Evolutionary conservation across 1,140 invertebrate genomes (phyloP), one percentile per base, ranked within the genome.

Genomic region (Ericerus pela): DNA sequence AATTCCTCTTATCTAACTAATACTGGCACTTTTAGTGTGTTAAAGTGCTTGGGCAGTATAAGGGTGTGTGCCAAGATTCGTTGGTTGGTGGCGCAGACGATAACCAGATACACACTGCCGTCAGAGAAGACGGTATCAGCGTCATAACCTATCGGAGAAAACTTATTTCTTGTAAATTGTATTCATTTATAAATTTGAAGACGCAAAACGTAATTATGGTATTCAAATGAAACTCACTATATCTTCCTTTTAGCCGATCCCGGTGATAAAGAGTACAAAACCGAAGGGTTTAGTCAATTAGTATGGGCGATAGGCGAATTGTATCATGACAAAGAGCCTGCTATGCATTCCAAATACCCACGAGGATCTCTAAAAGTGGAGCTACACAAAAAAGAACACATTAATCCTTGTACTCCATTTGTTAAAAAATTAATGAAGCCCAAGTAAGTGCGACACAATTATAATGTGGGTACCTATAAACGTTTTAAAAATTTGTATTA

Each of bases 231-330:
- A 41, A 54, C 33, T 37, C 33, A 37, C 14, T 0, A 30, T 16
- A 8, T 24, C 11, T 41, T 26, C 10, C 12, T 70, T 73, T 53
- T 62, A 85, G 83, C 82, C 63, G 85, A 92, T 72, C 58, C 71
- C 58, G 81, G 85, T 16, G 88, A 94, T 65, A 84, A 80, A 63
- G 79, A 81, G 62, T 85, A 80, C 66, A 72, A 75, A 2, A 75
- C 76, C 2, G 79, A 87, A 57, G 72, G 74, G 22, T 67, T 74
- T 2, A 75, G 79, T 24, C 85, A 79, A 62, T 72, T 89, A 14
- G 75, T 93, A 5, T 95, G 89, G 89, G 86, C 88, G 0, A 69
- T 93, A 18, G 91, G 91, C 11, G 75, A 76, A 58, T 68, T 92
- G 51, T 85, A 90, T 65, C 72, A 77, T 14, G 81, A 80, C 54